These are phyloP conservation scores for Odontomyia ornata DNA, from an alignment of 2,888 invertebrate species.

Conservation along the genomic window DNA sequence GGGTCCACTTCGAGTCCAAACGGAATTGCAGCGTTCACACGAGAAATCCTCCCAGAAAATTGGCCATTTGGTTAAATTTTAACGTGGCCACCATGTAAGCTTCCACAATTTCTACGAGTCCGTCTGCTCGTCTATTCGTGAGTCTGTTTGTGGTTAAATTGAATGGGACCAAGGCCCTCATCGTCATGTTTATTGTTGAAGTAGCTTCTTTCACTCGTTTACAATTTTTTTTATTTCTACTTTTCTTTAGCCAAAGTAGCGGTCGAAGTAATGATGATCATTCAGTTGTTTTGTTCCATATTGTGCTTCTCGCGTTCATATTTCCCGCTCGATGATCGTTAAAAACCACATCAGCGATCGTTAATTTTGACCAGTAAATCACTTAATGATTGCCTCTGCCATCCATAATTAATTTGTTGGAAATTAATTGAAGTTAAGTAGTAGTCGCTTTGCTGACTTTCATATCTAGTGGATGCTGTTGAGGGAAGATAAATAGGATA, in stretches of 20 bases:
- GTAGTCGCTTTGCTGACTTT: too few relatives aligned
- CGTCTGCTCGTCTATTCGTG: too few relatives aligned
- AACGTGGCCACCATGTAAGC: slow-evolving; percentile 34
- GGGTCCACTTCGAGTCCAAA: not conserved
- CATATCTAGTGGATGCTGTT: too few relatives aligned
- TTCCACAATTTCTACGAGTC: not conserved
- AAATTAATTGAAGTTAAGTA: slow-evolving; percentile 48
- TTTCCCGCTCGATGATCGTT: slow-evolving; percentile 29
- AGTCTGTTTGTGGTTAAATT: not conserved
- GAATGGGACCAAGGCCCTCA: slow-evolving; percentile 33
- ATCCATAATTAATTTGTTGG: slow-evolving; percentile 50
- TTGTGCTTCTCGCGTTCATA: slow-evolving; percentile 16
- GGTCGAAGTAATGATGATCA: slow-evolving; percentile 29
- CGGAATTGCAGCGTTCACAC: slow-evolving; percentile 15
- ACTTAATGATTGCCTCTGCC: slow-evolving; percentile 49
- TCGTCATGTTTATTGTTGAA: too few relatives aligned
- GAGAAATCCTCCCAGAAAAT: slow-evolving; percentile 39
- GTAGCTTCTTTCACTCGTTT: not conserved
- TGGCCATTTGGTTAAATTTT: slow-evolving; percentile 12
- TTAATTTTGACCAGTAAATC: slow-evolving; percentile 50
- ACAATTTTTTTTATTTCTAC: not conserved
- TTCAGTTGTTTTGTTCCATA: slow-evolving; percentile 18
- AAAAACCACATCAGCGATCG: slow-evolving; percentile 41
- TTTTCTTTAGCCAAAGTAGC: not conserved
- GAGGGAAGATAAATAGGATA: too few relatives aligned